Evolutionary conservation across 2,797 vertebrate genomes (phyloP), one percentile per base, ranked within the genome.

Genomic region (Notolepis coatsorum): DNA sequence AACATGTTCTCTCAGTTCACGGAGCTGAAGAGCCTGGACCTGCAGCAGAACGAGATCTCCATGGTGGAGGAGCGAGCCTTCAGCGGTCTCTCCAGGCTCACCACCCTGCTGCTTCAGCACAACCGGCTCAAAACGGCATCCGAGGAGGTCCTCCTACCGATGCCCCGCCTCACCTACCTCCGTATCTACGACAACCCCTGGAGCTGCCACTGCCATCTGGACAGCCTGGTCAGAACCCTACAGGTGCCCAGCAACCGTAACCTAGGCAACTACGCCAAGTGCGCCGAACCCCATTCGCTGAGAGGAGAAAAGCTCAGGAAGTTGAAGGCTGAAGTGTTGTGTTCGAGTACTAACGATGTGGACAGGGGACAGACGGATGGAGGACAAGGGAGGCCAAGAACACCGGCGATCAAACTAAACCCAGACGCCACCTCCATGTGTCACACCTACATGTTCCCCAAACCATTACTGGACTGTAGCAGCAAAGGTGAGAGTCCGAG

Each of bases 171-270:
- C 60, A 91, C 85, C 81, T 96, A 98, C 89, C 91, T 99, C 68
- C 95, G 98, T 41, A 85, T 99, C 23, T 97, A 98, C 18, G 95
- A 95, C 85, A 99, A 99, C 82, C 98, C 97, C 18, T 99, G 98
- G 98, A 91, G 71, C 61, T 99, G 98, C 73, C 84, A 71, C 52
- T 99, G 98, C 79, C 79, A 91, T 39, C 72, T 98, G 62, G 97
- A 99, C 76, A 94, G 94, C 10, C 91, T 99, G 59, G 63, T 98
- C 66, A 89, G 91, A 17, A 94, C 93, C 86, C 80, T 99, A 65
- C 96, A 97, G 85, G 86, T 99, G 76, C 97, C 98, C 18, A 90
- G 94, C 77, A 96, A 96, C 78, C 93, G 95, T 43, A 95, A 99
- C 83, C 69, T 98, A 80, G 98, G 95, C 4, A 98, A 95, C 84